These are phyloP conservation scores for Tinamus major DNA, from an alignment of 2,797 vertebrate genomes.

Conservation along the genomic window DNA sequence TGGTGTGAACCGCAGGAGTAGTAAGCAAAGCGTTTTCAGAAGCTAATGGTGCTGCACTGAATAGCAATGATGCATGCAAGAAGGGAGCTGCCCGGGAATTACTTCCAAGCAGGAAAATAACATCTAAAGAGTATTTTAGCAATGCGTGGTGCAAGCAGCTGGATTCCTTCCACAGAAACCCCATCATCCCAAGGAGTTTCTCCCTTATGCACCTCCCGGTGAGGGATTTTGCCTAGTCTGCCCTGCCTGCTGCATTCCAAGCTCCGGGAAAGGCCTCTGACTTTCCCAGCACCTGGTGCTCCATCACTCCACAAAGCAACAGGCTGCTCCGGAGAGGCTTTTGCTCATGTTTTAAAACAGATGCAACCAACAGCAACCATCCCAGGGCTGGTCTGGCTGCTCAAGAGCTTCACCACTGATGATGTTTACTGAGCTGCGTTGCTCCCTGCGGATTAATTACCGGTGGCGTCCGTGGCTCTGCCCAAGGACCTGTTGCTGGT, in stretches of 20 bases:
- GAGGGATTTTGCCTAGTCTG: background rate
- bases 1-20: background rate
- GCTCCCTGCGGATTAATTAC: background rate
- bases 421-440: background rate
- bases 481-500: background rate
- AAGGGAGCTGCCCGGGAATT: conserved; percentile 7
- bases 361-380: background rate
- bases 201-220: rapidly evolving
- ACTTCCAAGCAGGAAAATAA: background rate
- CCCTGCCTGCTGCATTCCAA: rapidly evolving
- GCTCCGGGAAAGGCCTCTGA: rapidly evolving
- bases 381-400: rapidly evolving
- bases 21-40: background rate
- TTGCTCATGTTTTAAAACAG: background rate
- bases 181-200: background rate
- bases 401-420: background rate
- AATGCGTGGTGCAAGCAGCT: background rate
- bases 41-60: rapidly evolving
- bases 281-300: too few species aligned
- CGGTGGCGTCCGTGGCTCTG: background rate
- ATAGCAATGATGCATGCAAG: background rate
- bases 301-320: background rate
- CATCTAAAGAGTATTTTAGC: background rate
- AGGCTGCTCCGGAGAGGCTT: rapidly evolving
- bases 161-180: background rate